These are phyloP conservation scores for Stenopsyche tienmushanensis DNA, from an alignment of 1,140 invertebrate genomes.

Conservation along the genomic window DNA sequence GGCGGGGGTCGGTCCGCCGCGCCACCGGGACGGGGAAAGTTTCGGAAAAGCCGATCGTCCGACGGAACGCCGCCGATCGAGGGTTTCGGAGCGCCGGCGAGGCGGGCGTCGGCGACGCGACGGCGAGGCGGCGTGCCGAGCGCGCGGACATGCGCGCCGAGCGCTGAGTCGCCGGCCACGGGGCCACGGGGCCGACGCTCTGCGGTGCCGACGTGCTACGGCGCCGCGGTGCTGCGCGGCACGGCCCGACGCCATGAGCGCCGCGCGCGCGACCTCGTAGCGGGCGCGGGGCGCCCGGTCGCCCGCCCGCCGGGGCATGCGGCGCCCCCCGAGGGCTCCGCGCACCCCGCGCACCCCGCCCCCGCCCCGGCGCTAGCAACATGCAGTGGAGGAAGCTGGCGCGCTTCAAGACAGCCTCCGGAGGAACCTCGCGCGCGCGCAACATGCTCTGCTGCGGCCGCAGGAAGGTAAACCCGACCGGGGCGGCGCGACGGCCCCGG, in stretches of 20 bases:
- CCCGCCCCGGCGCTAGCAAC: constrained; percentile 45
- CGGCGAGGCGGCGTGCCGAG: background rate
- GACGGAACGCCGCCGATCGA: constrained; percentile 18
- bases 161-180: constrained; percentile 40
- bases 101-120: background rate
- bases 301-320: constrained; percentile 30
- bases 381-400: constrained; percentile 76
- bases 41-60: background rate
- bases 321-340: constrained; percentile 47
- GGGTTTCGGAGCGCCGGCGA: constrained; percentile 4
- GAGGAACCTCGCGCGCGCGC: constrained; percentile 72
- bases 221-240: too few relatives aligned
- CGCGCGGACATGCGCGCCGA: constrained; percentile 44
- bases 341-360: constrained; percentile 41
- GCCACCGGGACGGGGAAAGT: constrained; percentile 33
- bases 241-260: constrained; percentile 49
- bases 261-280: constrained; percentile 49
- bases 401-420: constrained; percentile 68
- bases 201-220: constrained; percentile 30
- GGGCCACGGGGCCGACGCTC: constrained; percentile 46
- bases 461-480: constrained; percentile 64
- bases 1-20: constrained; percentile 42
- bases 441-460: constrained; percentile 85
- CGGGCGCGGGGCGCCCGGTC: constrained; percentile 45
- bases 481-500: background rate